phyloP scores from a whole-genome alignment of 2,797 vertebrate species.

The Darevskia nairensis region DNA sequence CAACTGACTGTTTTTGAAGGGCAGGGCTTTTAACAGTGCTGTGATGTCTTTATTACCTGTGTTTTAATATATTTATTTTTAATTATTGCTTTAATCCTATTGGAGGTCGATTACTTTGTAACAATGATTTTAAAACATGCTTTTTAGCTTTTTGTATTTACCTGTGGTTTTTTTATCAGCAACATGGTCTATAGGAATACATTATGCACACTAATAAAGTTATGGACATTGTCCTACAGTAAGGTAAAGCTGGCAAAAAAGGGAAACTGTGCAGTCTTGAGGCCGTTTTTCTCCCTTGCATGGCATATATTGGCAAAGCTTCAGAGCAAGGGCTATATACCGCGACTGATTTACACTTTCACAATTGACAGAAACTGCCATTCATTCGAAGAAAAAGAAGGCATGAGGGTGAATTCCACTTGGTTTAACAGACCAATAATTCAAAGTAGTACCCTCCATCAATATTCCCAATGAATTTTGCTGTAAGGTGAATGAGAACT shows the following conservation, averaged over 20 bases:
- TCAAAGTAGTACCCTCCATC: conserved; percentile 24
- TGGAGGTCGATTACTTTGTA: too few relatives aligned
- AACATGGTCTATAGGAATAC: neutral
- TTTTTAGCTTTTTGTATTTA: too few relatives aligned
- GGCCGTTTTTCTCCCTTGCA: neutral
- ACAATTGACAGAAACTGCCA: conserved; percentile 25
- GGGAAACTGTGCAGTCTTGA: neutral
- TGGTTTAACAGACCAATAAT: conserved; percentile 29
- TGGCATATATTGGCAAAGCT: neutral
- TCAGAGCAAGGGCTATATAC: neutral
- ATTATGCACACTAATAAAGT: conserved; percentile 47
- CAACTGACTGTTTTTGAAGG: too few relatives aligned
- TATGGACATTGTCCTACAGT: conserved; percentile 63
- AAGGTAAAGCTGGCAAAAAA: conserved; percentile 56
- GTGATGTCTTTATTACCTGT: too few relatives aligned
- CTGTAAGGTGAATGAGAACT: conserved; percentile 10
- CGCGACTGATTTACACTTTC: conserved; percentile 26
- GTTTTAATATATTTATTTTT: too few relatives aligned
- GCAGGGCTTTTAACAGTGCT: too few relatives aligned
- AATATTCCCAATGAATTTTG: conserved; percentile 11
- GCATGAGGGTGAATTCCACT: conserved; percentile 8
- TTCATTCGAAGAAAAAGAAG: conserved; percentile 14
- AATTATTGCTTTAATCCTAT: too few relatives aligned
- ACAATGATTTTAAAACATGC: too few relatives aligned
- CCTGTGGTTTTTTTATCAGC: too few relatives aligned